These are phyloP conservation scores for Machaerirhynchus nigripectus DNA, from an alignment of 2,113 vertebrate genomes.

Conservation along the genomic window DNA sequence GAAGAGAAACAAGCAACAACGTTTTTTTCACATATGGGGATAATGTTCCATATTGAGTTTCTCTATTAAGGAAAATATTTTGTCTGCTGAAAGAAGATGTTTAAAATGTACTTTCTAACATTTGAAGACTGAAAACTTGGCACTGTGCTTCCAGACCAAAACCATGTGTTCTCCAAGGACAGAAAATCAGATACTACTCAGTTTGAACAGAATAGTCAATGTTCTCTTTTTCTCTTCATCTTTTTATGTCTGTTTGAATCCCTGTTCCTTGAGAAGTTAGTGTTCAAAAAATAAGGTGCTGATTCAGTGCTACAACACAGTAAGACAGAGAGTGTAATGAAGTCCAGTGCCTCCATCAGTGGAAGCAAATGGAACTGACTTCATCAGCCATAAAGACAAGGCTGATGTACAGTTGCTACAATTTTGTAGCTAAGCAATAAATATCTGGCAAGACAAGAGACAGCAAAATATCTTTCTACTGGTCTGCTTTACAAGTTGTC, in stretches of 20 bases:
- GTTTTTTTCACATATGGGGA: background rate
- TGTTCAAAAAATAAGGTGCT: background rate
- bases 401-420: background rate
- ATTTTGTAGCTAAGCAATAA: background rate
- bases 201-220: background rate
- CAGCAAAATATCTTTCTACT: background rate
- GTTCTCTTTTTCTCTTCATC: background rate
- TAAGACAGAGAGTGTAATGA: background rate
- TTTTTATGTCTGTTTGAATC: background rate
- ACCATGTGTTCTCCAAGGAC: fast-evolving
- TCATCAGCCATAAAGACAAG: background rate
- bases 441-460: background rate
- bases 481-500: background rate
- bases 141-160: background rate
- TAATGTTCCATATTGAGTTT: background rate
- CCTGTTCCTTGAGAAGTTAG: background rate
- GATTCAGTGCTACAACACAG: background rate
- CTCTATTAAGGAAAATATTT: background rate
- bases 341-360: background rate
- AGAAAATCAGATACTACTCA: background rate
- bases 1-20: background rate
- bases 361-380: background rate
- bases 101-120: background rate
- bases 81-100: background rate
- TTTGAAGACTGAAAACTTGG: background rate